Base-by-base conservation (phyloP, 1,140 invertebrate species). In the Phthorimaea operculella region DNA sequence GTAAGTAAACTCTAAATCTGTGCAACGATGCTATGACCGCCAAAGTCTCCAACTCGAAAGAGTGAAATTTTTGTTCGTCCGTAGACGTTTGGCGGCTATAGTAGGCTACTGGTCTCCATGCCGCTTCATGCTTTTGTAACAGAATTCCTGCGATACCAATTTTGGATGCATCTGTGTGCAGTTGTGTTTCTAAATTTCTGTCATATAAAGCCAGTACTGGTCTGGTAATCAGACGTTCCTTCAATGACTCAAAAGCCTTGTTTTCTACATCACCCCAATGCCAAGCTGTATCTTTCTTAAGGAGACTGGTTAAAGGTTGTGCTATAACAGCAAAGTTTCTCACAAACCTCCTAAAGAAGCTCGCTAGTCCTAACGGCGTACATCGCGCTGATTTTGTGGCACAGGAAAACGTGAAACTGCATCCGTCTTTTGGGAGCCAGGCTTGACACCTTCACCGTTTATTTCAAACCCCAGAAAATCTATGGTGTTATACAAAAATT, bases 311-410 rank as follows among this genome's bases (percentile, higher is more conserved):
- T 0, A 73, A 53, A 0, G 64, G 67, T 39, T 49, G 51, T 14
- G 66, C 67, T 33, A 66, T 64, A 18, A 55, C 0, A 1, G 67
- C 60, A 44, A 62, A 70, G 34, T 58, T 51, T 55, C 28, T 11
- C 4, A 73, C 54, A 55, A 76, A 80, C 51, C 60, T 60, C 47
- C 64, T 50, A 56, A 74, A 78, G 58, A 64, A 81, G 10, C 57
- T 56, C 6, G 62, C 52, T 4, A 63, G 34, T 5, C 74, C 71
- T 1, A 74, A 28, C 71, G 62, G 18, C 65, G 57, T 6, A 77
- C 52, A 6, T 64, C 60, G 17, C 70, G 63, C 33, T 8, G 57
- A 54, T 33, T 66, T 51, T 55, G 17, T 58, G 17, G 69, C 60
- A 33, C 10, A 45, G 50, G 50, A 14, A 51, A 51, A 33, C 34